Evolutionary conservation across 2,797 vertebrate species (phyloP).

Genomic region (Hyperoplus immaculatus): DNA sequence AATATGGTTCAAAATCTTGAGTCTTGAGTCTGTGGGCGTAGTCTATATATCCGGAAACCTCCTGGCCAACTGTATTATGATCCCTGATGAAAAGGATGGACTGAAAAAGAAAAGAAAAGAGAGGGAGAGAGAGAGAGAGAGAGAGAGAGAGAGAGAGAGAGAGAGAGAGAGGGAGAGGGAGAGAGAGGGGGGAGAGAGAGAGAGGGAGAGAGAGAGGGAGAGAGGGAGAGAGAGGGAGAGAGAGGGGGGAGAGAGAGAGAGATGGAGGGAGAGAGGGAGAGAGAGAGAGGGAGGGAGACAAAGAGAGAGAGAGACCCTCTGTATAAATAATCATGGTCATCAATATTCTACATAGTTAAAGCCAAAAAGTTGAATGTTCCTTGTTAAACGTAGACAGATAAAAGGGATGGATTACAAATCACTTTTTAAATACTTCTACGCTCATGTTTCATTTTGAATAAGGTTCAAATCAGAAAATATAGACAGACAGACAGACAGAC

Average conservation of each 20-base stretch:
- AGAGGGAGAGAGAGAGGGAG: constrained; percentile 43
- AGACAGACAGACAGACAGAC: no score
- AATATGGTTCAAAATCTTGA: constrained; percentile 91
- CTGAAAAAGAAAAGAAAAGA: constrained; percentile 73
- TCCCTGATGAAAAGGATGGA: constrained; percentile 94
- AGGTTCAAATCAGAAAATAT: constrained; percentile 15
- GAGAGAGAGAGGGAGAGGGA: constrained; percentile 12
- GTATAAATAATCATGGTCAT: constrained; percentile 79
- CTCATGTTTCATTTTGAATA: constrained; percentile 46
- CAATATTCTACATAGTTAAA: constrained; percentile 45
- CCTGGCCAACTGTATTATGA: constrained; percentile 86
- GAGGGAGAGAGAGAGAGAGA: constrained; percentile 45
- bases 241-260: constrained; percentile 43
- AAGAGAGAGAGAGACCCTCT: constrained; percentile 73
- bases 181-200: constrained; percentile 49
- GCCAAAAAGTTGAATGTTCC: constrained; percentile 50
- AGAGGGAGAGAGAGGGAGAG: constrained; percentile 58
- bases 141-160: constrained; percentile 49
- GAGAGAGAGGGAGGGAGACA: constrained; percentile 55
- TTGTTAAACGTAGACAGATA: constrained; percentile 62
- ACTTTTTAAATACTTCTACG: constrained; percentile 37
- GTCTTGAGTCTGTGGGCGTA: constrained; percentile 89
- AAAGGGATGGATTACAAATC: constrained; percentile 60
- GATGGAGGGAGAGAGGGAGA: constrained; percentile 57
- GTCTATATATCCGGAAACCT: constrained; percentile 94